These are phyloP conservation scores for Siniperca knerii DNA, from an alignment of 2,113 vertebrate species.

Conservation along the genomic window DNA sequence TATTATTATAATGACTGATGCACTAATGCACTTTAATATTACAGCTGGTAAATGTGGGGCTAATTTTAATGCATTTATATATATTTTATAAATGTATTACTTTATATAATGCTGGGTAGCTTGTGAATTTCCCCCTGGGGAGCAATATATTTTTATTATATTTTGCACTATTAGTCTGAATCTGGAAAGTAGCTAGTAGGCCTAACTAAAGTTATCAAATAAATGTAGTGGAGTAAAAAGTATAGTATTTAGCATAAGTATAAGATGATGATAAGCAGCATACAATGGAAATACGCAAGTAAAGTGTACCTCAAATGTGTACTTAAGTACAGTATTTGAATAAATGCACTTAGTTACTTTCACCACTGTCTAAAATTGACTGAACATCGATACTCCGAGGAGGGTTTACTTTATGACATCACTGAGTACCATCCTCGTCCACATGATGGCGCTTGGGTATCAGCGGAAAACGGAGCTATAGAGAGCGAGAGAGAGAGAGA, in stretches of 20 bases:
- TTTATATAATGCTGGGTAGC: background rate
- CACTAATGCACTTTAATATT: background rate
- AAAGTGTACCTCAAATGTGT: too few relatives aligned
- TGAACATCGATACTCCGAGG: background rate
- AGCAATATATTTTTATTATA: background rate
- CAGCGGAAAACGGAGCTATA: conserved; percentile 68
- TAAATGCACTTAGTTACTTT: too few relatives aligned
- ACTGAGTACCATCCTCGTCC: conserved; percentile 20
- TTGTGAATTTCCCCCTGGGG: background rate
- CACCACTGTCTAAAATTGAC: too few relatives aligned
- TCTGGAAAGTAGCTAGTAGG: too few relatives aligned
- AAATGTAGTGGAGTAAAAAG: too few relatives aligned
- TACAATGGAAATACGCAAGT: too few relatives aligned
- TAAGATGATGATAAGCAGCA: too few relatives aligned
- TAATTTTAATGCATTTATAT: too few relatives aligned
- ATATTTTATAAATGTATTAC: background rate
- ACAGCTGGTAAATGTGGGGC: background rate
- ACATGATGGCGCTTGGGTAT: conserved; percentile 74
- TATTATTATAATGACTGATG: background rate
- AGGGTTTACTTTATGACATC: background rate
- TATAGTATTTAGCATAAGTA: too few relatives aligned
- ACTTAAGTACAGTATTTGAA: too few relatives aligned
- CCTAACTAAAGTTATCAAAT: too few relatives aligned
- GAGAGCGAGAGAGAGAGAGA: background rate
- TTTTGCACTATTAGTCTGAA: too few relatives aligned